phyloP scores from a whole-genome alignment of 2,797 vertebrate genomes.

The Periophthalmus magnuspinnatus region DNA sequence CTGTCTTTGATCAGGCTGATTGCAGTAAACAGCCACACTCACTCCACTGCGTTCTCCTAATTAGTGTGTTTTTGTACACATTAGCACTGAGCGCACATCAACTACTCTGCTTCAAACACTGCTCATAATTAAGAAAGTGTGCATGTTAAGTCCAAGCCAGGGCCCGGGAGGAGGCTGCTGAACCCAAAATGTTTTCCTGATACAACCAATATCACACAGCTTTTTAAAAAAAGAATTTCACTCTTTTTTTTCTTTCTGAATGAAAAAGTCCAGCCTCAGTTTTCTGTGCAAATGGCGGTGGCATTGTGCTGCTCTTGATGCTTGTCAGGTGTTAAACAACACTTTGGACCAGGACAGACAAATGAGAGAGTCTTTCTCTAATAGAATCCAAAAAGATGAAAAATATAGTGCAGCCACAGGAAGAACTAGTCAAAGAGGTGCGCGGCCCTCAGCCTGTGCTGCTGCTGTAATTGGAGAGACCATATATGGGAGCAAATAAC shows the following conservation, averaged over 20 bases:
- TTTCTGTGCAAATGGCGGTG: slow-evolving; percentile 49
- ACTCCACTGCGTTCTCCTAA: slow-evolving; percentile 71
- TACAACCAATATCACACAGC: slow-evolving; percentile 5
- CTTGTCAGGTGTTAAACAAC: slow-evolving; percentile 82
- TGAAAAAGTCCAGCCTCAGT: slow-evolving; percentile 49
- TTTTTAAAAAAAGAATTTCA: slow-evolving; percentile 14
- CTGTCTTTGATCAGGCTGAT: slow-evolving; percentile 76
- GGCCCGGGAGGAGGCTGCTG: slow-evolving; percentile 10
- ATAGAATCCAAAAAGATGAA: slow-evolving; percentile 82
- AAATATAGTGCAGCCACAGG: slow-evolving; percentile 81
- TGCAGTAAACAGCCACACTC: slow-evolving; percentile 69
- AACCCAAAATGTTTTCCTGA: slow-evolving; percentile 15
- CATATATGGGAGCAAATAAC: slow-evolving; percentile 87
- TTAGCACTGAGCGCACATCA: slow-evolving; percentile 56
- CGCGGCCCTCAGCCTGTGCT: slow-evolving; percentile 74
- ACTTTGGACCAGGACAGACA: slow-evolving; percentile 80
- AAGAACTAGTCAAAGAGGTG: slow-evolving; percentile 83
- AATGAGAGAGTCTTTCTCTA: slow-evolving; percentile 80
- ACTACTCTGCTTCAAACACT: slow-evolving; percentile 57
- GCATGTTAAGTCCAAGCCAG: slow-evolving; percentile 29
- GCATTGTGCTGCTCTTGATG: slow-evolving; percentile 66
- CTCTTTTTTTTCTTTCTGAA: slow-evolving; percentile 33
- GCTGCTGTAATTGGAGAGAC: slow-evolving; percentile 86
- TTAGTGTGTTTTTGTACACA: slow-evolving; percentile 57
- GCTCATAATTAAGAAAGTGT: slow-evolving; percentile 54